A percentile compares a stretch with the other conserved stretches of the same genome.
Conservation (phyloP, 2,797 vertebrate species). For the Phaenicophaeus curvirostris region DNA sequence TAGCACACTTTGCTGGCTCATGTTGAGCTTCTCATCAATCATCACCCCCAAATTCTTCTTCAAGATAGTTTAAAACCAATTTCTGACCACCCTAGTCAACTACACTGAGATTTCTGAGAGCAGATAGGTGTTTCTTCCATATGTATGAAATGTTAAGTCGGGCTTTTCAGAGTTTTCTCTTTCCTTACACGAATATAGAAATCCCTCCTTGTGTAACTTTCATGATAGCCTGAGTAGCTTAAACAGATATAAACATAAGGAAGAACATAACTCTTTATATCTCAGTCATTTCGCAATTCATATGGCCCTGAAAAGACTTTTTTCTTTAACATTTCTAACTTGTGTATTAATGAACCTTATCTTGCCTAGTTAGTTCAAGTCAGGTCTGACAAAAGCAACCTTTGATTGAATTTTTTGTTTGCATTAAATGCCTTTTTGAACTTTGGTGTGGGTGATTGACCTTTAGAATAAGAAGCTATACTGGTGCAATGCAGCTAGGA, state of each 20-base stretch:
- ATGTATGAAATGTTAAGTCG: not conserved
- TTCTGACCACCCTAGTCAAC: not conserved
- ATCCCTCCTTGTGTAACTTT: not conserved
- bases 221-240: not conserved
- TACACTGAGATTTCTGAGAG: not conserved
- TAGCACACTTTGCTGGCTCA: too few species aligned
- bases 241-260: not conserved
- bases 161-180: not conserved
- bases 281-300: not conserved
- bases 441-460: constrained; percentile 14
- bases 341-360: not conserved
- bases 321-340: not conserved
- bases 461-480: constrained; percentile 51
- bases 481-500: constrained; percentile 37
- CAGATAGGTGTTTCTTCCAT: not conserved
- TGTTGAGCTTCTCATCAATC: too few species aligned
- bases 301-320: not conserved
- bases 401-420: constrained; percentile 1
- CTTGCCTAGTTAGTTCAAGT: not conserved
- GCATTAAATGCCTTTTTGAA: constrained; percentile 41
- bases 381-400: not conserved
- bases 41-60: too few species aligned
- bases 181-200: not conserved
- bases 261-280: not conserved
- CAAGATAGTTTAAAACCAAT: not conserved